A percentile compares a stretch with the other conserved stretches of the same genome.
These are phyloP conservation scores for Drosophila tanythrix DNA, from an alignment of 2,888 invertebrate genomes.

Conservation along the genomic window DNA sequence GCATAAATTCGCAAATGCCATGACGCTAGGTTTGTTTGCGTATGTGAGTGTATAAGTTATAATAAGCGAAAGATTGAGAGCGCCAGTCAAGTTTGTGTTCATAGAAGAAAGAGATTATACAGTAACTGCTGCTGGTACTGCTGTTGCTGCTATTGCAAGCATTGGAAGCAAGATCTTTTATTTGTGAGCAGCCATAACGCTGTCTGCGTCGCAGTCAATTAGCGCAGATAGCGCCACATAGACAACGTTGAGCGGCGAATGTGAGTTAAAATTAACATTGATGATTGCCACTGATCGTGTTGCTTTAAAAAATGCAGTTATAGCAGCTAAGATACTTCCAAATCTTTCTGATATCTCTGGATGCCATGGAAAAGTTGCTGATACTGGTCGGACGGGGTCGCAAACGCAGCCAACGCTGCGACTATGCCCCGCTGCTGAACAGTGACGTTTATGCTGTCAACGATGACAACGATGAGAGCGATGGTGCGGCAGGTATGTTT, in stretches of 20 bases:
- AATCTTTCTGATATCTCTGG: slow-evolving; percentile 6
- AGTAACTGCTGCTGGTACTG: not conserved
- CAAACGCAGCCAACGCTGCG: slow-evolving; percentile 34
- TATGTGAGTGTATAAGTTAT: slow-evolving; percentile 23
- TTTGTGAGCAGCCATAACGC: slow-evolving; percentile 1
- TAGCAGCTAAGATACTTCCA: slow-evolving; percentile 7
- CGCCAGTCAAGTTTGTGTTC: slow-evolving; percentile 10
- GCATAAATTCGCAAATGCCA: slow-evolving; percentile 9
- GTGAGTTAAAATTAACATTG: slow-evolving; percentile 19
- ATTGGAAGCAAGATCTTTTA: slow-evolving; percentile 19
- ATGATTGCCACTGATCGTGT: slow-evolving; percentile 1
- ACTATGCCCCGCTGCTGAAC: slow-evolving; percentile 51
- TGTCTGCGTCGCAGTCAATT: slow-evolving; percentile 42
- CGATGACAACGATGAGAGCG: slow-evolving; percentile 2
- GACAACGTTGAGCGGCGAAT: slow-evolving; percentile 29
- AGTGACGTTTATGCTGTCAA: slow-evolving; percentile 41
- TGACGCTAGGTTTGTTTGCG: slow-evolving; percentile 1
- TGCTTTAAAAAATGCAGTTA: slow-evolving; percentile 30
- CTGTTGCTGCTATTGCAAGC: slow-evolving; percentile 10
- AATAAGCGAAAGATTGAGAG: slow-evolving; percentile 27
- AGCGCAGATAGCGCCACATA: slow-evolving; percentile 47
- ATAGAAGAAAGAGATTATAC: not conserved
- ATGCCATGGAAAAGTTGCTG: slow-evolving; percentile 40
- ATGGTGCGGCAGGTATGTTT: slow-evolving; percentile 39
- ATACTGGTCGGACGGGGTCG: slow-evolving; percentile 27